A percentile compares a stretch with the other conserved stretches of the same genome.
phyloP scores from a whole-genome alignment of 2,888 invertebrate genomes.

The Aphidoletes aphidimyza region DNA sequence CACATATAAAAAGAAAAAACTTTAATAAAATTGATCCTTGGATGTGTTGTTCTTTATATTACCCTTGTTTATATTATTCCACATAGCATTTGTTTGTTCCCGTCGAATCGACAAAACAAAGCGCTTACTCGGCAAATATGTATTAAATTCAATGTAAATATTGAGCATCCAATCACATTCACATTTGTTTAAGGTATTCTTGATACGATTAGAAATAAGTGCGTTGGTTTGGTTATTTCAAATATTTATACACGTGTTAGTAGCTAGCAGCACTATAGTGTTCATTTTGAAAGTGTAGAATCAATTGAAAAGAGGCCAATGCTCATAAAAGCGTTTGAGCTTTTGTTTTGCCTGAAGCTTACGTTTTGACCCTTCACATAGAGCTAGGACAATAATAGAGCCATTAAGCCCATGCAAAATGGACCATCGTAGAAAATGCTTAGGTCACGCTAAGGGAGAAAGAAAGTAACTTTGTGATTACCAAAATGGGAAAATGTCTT shows the following conservation, averaged over 20 bases:
- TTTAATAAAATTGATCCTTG: conserved; percentile 37
- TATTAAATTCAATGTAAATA: conserved; percentile 37
- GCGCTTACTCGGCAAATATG: not conserved
- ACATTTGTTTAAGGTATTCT: not conserved
- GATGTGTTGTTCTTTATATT: conserved; percentile 11
- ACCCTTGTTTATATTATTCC: not conserved
- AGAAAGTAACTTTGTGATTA: too few relatives aligned
- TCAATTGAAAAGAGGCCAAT: too few relatives aligned
- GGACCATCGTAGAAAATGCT: too few relatives aligned
- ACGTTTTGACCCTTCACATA: too few relatives aligned
- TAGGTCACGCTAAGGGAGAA: not conserved
- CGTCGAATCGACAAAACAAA: not conserved
- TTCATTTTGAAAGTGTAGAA: too few relatives aligned
- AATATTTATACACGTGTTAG: conserved; percentile 14
- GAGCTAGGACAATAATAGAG: too few relatives aligned
- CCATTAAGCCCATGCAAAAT: too few relatives aligned
- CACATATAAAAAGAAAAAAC: conserved; percentile 1
- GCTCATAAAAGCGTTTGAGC: too few relatives aligned
- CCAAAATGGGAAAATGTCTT: conserved; percentile 11
- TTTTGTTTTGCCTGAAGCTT: too few relatives aligned
- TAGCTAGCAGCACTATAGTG: too few relatives aligned
- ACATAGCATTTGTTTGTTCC: not conserved
- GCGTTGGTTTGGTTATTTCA: not conserved
- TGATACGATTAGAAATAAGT: not conserved
- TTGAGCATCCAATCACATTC: not conserved